phyloP scores from a whole-genome alignment of 2,797 vertebrate species.

The Xenentodon cancila region DNA sequence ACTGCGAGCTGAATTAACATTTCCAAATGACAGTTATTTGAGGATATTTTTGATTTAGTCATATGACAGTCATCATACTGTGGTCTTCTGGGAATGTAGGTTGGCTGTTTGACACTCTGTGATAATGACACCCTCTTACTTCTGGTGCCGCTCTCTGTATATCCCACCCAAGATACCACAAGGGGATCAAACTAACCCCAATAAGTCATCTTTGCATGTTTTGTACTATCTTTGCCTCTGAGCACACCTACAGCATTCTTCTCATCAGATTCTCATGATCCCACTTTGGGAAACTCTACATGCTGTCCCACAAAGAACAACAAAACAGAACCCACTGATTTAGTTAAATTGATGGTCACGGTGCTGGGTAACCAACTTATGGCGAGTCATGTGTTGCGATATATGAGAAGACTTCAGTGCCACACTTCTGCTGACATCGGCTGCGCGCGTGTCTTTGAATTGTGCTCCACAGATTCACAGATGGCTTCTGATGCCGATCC shows the following conservation, averaged over 20 bases:
- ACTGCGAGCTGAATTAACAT: neutral
- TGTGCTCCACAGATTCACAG: neutral
- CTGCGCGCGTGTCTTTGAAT: slow-evolving; percentile 5
- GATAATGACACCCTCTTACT: slow-evolving; percentile 11
- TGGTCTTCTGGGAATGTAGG: neutral
- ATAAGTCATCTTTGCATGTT: too few species aligned
- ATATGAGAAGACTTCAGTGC: neutral
- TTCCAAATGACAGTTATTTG: neutral
- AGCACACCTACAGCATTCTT: neutral
- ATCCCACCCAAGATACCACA: neutral
- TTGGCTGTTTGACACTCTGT: neutral
- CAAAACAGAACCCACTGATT: slow-evolving; percentile 15
- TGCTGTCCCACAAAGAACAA: neutral
- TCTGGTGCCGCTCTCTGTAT: neutral
- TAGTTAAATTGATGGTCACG: slow-evolving; percentile 37
- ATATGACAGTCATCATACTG: neutral
- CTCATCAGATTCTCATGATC: slow-evolving; percentile 3
- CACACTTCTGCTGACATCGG: neutral
- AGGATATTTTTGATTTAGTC: slow-evolving; percentile 1
- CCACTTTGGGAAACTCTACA: slow-evolving; percentile 1
- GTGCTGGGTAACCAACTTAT: slow-evolving; percentile 43
- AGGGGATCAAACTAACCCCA: slow-evolving; percentile 7
- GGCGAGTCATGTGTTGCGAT: slow-evolving; percentile 27
- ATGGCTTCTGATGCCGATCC: slow-evolving; percentile 7
- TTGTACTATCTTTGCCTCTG: slow-evolving; percentile 1